These are phyloP conservation scores for Morelia viridis DNA, from an alignment of 2,797 vertebrate species.

Conservation along the genomic window DNA sequence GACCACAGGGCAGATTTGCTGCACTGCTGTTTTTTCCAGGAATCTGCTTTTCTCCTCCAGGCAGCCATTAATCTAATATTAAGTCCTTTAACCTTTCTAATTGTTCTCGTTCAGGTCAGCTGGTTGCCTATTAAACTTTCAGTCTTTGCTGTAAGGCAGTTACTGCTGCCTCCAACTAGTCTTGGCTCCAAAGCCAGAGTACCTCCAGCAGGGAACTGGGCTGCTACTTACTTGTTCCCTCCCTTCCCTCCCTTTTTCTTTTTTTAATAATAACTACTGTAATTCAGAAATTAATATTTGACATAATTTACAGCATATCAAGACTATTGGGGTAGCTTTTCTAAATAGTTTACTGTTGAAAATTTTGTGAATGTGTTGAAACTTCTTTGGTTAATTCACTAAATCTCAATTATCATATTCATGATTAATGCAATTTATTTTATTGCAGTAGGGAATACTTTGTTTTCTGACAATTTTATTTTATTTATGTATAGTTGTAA, in stretches of 20 bases:
- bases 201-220: constrained; percentile 66
- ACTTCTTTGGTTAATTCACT: constrained; percentile 39
- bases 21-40: constrained; percentile 42
- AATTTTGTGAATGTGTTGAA: constrained; percentile 57
- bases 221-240: constrained; percentile 29
- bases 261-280: constrained; percentile 53
- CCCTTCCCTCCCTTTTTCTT: background rate
- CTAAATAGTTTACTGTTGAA: constrained; percentile 47
- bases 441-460: background rate
- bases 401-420: constrained; percentile 33
- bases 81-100: constrained; percentile 71
- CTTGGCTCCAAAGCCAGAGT: constrained; percentile 48
- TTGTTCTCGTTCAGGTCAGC: constrained; percentile 67
- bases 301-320: constrained; percentile 32
- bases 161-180: constrained; percentile 63
- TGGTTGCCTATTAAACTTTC: constrained; percentile 73
- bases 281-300: constrained; percentile 45
- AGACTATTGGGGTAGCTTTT: constrained; percentile 30
- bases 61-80: constrained; percentile 68
- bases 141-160: constrained; percentile 68
- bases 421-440: constrained; percentile 45
- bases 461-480: background rate
- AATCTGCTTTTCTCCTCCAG: constrained; percentile 67
- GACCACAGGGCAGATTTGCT: background rate
- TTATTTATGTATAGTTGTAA: background rate